Evolutionary conservation across 2,113 vertebrate species (phyloP).

Genomic region (Rhegmatorhina hoffmannsi): DNA sequence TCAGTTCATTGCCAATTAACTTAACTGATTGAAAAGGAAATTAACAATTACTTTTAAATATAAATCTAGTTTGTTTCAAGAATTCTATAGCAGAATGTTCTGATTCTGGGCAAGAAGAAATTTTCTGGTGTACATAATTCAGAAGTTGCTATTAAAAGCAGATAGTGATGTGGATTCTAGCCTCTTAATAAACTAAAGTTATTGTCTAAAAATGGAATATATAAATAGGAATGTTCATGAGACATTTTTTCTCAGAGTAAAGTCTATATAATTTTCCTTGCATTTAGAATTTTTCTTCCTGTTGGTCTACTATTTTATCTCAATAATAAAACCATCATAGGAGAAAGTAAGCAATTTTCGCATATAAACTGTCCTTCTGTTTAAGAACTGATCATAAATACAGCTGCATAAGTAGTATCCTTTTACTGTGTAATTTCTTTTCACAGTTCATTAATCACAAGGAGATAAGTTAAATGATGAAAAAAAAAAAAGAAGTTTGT

Average conservation of each 20-base stretch:
- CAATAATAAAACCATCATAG: background rate
- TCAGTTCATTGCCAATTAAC: background rate
- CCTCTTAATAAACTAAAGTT: background rate
- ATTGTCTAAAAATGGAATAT: background rate
- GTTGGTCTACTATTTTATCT: background rate
- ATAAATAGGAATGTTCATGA: background rate
- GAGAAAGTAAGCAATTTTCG: background rate
- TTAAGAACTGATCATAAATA: conserved; percentile 3
- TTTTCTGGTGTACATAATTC: background rate
- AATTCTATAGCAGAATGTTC: background rate
- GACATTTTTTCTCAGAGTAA: background rate
- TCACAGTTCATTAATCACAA: conserved; percentile 1
- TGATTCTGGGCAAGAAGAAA: background rate
- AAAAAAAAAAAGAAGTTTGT: background rate
- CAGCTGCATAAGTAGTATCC: background rate
- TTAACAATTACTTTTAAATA: background rate
- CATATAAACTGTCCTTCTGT: background rate
- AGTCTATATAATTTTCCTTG: background rate
- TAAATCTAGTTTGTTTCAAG: background rate
- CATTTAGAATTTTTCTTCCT: background rate
- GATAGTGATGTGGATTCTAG: background rate
- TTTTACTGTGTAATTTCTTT: background rate
- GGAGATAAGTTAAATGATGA: background rate
- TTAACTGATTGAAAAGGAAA: background rate
- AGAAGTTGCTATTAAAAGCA: background rate